These are phyloP conservation scores for Enteromius trimaculatus DNA, from an alignment of 2,797 vertebrate species.

Conservation along the genomic window DNA sequence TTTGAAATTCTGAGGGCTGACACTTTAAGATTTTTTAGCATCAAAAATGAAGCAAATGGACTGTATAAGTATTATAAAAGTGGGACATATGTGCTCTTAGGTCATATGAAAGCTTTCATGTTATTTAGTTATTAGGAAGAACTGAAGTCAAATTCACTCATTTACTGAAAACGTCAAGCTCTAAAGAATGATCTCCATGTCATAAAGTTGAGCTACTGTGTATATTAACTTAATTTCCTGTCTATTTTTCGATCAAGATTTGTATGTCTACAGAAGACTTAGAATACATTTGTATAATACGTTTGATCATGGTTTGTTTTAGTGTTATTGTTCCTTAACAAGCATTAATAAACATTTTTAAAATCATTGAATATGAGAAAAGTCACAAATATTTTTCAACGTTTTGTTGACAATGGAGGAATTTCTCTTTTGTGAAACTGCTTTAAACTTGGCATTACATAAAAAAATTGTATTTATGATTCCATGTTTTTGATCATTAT, in stretches of 20 bases:
- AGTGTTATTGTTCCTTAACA: neutral
- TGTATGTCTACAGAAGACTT: neutral
- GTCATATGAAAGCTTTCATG: neutral
- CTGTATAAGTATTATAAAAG: neutral
- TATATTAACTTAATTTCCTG: neutral
- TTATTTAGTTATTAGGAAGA: neutral
- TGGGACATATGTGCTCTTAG: neutral
- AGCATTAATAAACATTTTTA: neutral
- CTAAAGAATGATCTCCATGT: neutral
- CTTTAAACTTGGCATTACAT: neutral
- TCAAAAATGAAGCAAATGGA: neutral
- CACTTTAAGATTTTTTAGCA: neutral
- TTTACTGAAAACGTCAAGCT: neutral
- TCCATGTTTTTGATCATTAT: neutral
- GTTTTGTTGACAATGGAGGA: neutral
- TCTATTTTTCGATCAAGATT: neutral
- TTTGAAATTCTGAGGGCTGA: neutral
- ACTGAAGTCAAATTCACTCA: neutral
- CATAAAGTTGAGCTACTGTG: neutral
- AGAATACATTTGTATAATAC: neutral
- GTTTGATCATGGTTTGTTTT: neutral
- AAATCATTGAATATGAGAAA: neutral
- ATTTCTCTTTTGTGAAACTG: neutral
- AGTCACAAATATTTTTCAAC: no score
- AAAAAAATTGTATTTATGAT: neutral